Conservation (phyloP, 1,140 invertebrate species). For the Myzus persicae region DNA sequence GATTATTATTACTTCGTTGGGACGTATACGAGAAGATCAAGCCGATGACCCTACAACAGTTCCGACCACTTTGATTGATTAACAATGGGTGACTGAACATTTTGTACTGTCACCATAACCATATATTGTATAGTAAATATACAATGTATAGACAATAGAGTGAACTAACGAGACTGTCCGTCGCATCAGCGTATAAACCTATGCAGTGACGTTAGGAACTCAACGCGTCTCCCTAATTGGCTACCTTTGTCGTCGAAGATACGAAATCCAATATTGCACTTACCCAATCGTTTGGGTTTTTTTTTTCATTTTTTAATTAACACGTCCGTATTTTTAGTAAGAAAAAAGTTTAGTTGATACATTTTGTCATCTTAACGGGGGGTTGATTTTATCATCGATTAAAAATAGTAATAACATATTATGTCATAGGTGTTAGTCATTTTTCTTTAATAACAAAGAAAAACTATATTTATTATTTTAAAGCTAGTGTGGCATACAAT, state of each 20-base stretch:
- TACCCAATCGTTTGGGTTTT: not conserved
- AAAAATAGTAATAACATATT: too few species aligned
- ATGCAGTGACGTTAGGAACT: not conserved
- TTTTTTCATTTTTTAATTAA: not conserved
- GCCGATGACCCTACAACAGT: not conserved
- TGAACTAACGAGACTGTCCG: not conserved
- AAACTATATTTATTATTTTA: too few species aligned
- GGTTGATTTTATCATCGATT: too few species aligned
- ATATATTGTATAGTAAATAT: slow-evolving; percentile 10
- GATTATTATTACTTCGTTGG: not conserved
- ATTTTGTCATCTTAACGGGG: too few species aligned
- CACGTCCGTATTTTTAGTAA: not conserved
- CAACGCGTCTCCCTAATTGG: not conserved
- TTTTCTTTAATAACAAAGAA: too few species aligned
- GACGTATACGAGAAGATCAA: not conserved
- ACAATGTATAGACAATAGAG: not conserved
- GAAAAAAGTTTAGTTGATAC: not conserved
- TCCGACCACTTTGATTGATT: slow-evolving; percentile 5
- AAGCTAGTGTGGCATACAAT: too few species aligned
- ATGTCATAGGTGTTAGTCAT: too few species aligned
- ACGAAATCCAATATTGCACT: not conserved
- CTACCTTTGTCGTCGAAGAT: not conserved
- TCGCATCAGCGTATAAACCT: not conserved
- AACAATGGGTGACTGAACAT: not conserved
- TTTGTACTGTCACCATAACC: not conserved